A percentile compares a stretch with the other conserved stretches of the same genome.
Evolutionary conservation across 2,797 vertebrate species (phyloP).

Genomic region (Gymnopithys bicolor): DNA sequence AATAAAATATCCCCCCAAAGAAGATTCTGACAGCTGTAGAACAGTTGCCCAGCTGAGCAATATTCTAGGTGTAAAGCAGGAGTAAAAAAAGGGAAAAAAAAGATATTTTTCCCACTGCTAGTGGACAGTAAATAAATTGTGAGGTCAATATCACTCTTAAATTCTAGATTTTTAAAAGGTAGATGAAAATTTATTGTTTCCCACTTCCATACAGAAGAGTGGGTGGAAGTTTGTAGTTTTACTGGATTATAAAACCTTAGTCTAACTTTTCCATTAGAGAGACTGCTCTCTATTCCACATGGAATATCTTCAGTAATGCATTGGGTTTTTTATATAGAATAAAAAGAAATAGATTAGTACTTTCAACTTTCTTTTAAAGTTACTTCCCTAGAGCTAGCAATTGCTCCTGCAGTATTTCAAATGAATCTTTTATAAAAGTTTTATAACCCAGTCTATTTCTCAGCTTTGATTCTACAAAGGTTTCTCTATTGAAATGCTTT

Average conservation of each 20-base stretch:
- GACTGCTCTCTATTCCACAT: slow-evolving; percentile 26
- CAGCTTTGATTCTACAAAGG: slow-evolving; percentile 36
- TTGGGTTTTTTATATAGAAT: slow-evolving; percentile 40
- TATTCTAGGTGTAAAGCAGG: not conserved
- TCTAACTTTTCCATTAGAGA: slow-evolving; percentile 61
- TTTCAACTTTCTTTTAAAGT: slow-evolving; percentile 60
- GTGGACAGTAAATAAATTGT: not conserved
- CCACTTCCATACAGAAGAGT: not conserved
- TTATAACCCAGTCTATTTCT: slow-evolving; percentile 31
- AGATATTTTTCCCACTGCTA: not conserved
- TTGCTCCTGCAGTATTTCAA: slow-evolving; percentile 24
- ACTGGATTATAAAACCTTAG: not conserved
- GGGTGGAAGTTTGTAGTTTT: not conserved
- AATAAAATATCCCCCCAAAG: not conserved
- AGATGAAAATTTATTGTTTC: not conserved
- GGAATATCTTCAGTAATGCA: slow-evolving; percentile 50
- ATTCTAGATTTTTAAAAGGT: not conserved
- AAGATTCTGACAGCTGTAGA: not conserved
- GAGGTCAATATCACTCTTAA: not conserved
- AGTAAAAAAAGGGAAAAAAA: not conserved
- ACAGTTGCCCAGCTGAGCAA: not conserved
- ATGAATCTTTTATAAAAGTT: slow-evolving; percentile 56
- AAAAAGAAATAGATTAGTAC: slow-evolving; percentile 47
- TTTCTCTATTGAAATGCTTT: slow-evolving; percentile 27
- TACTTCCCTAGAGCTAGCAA: slow-evolving; percentile 49